Evolutionary conservation across 2,797 vertebrate species (phyloP).

Genomic region (Microctenopoma stevenorrisi): DNA sequence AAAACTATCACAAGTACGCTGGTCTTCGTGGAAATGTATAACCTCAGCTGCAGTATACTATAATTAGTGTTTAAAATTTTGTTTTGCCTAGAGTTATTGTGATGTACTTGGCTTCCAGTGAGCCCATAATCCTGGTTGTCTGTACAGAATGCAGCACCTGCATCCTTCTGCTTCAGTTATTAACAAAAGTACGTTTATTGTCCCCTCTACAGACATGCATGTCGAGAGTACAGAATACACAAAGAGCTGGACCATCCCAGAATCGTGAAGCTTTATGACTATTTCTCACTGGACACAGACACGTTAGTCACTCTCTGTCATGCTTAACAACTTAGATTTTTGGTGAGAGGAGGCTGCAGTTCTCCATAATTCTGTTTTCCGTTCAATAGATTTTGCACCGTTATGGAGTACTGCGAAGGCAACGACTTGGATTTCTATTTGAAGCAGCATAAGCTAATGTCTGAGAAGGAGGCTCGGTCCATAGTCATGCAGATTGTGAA

Average conservation of each 20-base stretch:
- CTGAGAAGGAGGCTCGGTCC: constrained; percentile 98
- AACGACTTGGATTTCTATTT: constrained; percentile 99
- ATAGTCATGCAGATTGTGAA: constrained; percentile 99
- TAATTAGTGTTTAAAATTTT: constrained; percentile 17
- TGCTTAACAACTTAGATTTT: constrained; percentile 7
- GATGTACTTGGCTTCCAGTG: constrained; percentile 25
- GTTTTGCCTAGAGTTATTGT: constrained; percentile 3
- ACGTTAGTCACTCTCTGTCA: constrained; percentile 86
- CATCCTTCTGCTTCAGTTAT: constrained; percentile 43
- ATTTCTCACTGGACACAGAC: constrained; percentile 99
- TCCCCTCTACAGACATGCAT: constrained; percentile 89
- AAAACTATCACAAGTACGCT: constrained; percentile 98
- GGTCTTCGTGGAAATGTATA: constrained; percentile 9
- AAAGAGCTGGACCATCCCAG: constrained; percentile 99
- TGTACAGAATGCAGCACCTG: constrained; percentile 24
- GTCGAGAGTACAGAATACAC: constrained; percentile 99
- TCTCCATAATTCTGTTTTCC: not conserved
- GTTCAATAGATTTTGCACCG: constrained; percentile 94
- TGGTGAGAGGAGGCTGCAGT: not conserved
- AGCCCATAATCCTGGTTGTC: constrained; percentile 38
- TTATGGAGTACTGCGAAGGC: constrained; percentile 99
- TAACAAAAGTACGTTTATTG: constrained; percentile 50
- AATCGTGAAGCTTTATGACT: constrained; percentile 99
- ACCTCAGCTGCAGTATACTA: constrained; percentile 1
- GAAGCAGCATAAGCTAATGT: constrained; percentile 99